These are phyloP conservation scores for Eupithecia centaureata DNA, from an alignment of 2,888 invertebrate species.

Conservation along the genomic window DNA sequence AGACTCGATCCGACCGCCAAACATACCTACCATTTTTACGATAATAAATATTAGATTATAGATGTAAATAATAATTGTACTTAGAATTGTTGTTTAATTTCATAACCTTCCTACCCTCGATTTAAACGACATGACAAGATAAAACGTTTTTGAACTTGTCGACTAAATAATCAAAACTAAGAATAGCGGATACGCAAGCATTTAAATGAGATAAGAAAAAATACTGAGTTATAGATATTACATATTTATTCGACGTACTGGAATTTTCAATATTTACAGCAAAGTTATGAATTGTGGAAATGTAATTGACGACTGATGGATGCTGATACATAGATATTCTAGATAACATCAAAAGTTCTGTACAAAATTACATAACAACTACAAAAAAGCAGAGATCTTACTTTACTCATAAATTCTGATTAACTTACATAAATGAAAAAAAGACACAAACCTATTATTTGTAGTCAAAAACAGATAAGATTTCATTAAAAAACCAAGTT, in stretches of 20 bases:
- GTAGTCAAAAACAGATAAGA: neutral
- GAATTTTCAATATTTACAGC: slow-evolving; percentile 46
- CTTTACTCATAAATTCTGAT: slow-evolving; percentile 23
- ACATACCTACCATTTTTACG: neutral
- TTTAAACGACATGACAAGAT: neutral
- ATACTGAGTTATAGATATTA: neutral
- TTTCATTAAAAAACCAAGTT: neutral
- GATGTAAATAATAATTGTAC: slow-evolving; percentile 71
- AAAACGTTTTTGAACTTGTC: no score
- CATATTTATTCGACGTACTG: slow-evolving; percentile 26
- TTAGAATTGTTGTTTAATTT: slow-evolving; percentile 55
- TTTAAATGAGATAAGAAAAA: neutral
- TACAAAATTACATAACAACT: neutral
- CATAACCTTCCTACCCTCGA: neutral
- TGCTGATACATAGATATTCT: neutral
- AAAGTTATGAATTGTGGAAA: slow-evolving; percentile 33
- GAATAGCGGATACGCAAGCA: neutral
- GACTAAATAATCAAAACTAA: no score
- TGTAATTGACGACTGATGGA: slow-evolving; percentile 23
- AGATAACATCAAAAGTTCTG: slow-evolving; percentile 11
- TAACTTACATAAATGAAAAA: slow-evolving; percentile 2
- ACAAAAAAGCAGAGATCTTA: slow-evolving; percentile 32
- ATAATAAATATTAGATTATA: slow-evolving; percentile 25
- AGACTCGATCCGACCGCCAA: neutral
- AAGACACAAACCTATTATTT: neutral